Base-by-base conservation (phyloP, 2,888 invertebrate genomes). In the Coecobrya sp. region DNA sequence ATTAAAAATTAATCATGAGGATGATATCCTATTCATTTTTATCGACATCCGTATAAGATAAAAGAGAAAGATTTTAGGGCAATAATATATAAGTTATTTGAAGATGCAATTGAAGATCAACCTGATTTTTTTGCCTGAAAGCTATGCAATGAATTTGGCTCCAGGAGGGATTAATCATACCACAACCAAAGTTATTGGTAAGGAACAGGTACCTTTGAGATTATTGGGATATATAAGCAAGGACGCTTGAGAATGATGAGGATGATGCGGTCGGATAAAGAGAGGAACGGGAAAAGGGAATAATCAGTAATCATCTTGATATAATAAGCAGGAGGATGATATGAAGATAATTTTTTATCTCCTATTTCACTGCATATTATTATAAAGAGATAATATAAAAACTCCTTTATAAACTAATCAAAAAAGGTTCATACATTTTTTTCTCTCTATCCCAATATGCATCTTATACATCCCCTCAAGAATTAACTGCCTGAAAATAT, bases 61-160 rank as follows among this genome's bases (percentile, higher is more conserved):
- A n/a, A n/a, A n/a, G n/a, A n/a, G n/a, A n/a, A n/a, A n/a, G n/a
- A n/a, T 68, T n/a, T 65, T 68, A 68, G 36, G 68, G 1, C 68
- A 68, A 62, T 59, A 59, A 59, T 19, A 3, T 62, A 19, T 49
- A 49, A 36, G 36, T 7, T 49, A 49, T 49, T 49, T 13, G 10
- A 49, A 49, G 55, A n/a, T n/a, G n/a, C n/a, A n/a, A n/a, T n/a
- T n/a, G n/a, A n/a, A n/a, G n/a, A n/a, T 55, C 5, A 16, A 19
- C 55, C 3, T 42, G 11, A 45, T 8, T 22, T 82, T n/a, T 82
- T 82, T 36, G 82, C 82, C 62, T 59, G 36, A 82, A 82, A 82
- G 52, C 81, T 27, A 55, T 30, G 55, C 13, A 55, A 81, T 82
- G n/a, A 36, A 52, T 82, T 62, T 59, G 82, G 82, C 82, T 82